Conservation (phyloP, 2,888 invertebrate genomes). For the Stenodema calcarata region DNA sequence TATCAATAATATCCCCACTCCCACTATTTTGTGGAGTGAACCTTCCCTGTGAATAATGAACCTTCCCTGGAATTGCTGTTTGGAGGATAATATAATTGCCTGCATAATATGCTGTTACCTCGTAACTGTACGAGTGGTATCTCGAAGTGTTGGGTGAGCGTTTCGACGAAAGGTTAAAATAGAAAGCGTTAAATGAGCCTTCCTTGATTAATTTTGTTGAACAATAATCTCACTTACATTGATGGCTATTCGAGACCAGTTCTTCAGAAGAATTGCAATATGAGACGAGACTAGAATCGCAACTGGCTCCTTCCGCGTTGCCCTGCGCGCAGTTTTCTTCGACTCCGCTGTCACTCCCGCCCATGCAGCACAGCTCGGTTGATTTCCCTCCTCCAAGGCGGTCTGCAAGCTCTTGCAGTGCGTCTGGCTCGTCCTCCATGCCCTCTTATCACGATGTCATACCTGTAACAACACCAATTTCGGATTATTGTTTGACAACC, state of each 20-base stretch:
- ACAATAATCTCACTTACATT: constrained; percentile 19
- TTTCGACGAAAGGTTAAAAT: no score
- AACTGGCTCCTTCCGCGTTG: constrained; percentile 35
- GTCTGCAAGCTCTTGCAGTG: constrained; percentile 28
- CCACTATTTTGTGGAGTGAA: no score
- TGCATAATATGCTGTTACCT: no score
- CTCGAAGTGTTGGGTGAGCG: no score
- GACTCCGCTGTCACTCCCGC: constrained; percentile 32
- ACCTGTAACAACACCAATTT: not conserved
- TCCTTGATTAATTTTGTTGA: no score
- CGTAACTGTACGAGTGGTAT: no score
- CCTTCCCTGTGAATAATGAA: no score
- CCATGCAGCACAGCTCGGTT: constrained; percentile 39
- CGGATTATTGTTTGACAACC: not conserved
- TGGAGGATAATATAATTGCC: no score
- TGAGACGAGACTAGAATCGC: constrained; percentile 42
- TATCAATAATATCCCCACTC: no score
- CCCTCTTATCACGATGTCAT: constrained; percentile 20
- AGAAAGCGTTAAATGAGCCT: no score
- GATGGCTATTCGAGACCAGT: constrained; percentile 29
- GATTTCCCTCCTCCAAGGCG: constrained; percentile 35
- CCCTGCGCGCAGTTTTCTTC: constrained; percentile 36
- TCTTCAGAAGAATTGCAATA: constrained; percentile 48
- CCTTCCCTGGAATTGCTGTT: no score
- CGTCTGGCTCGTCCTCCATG: constrained; percentile 41